A percentile compares a stretch with the other conserved stretches of the same genome.
These are phyloP conservation scores for Phaethon lepturus DNA, from an alignment of 2,113 vertebrate species.

Conservation along the genomic window DNA sequence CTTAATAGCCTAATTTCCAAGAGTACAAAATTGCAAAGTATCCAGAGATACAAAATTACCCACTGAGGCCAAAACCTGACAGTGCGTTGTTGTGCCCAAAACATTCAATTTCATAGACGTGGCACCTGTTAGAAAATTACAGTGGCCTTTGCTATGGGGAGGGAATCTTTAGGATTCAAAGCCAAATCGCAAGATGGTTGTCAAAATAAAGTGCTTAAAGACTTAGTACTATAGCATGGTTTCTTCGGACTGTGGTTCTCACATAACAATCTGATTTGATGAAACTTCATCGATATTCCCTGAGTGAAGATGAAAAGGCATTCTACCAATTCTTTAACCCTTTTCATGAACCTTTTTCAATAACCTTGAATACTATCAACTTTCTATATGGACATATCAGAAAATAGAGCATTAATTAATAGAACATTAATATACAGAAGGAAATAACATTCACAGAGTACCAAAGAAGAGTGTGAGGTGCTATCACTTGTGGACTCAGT, in stretches of 20 bases:
- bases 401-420: background rate
- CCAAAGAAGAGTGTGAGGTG: background rate
- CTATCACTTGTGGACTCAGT: background rate
- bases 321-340: background rate
- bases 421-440: background rate
- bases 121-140: background rate
- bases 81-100: background rate
- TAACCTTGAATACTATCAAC: background rate
- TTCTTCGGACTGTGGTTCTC: background rate
- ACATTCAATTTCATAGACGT: background rate
- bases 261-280: background rate
- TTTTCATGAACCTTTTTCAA: background rate
- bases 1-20: background rate
- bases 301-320: background rate
- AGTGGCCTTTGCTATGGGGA: background rate
- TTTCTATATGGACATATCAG: background rate
- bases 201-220: background rate
- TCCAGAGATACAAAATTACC: background rate
- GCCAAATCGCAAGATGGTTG: background rate
- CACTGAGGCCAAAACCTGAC: background rate
- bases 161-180: background rate
- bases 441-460: background rate
- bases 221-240: background rate
- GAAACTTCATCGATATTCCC: background rate
- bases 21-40: background rate